A percentile compares a stretch with the other conserved stretches of the same genome.
Conservation (phyloP, 2,888 invertebrate genomes). For the Gastracanthus pulcherrimus region DNA sequence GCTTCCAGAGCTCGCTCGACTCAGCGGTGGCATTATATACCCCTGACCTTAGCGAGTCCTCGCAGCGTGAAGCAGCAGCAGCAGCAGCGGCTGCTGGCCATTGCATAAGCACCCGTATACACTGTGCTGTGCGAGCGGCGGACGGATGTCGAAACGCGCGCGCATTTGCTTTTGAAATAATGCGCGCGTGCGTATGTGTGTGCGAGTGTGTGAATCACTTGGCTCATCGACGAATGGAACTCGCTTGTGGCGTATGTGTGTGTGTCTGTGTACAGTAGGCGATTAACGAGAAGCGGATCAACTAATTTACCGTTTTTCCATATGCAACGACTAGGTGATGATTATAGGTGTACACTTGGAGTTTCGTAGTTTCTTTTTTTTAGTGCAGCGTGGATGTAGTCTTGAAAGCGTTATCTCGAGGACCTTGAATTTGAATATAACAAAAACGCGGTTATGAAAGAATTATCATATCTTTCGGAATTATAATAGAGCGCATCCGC, state of each 20-base stretch:
- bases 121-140: no score
- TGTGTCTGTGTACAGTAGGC: background rate
- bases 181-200: conserved; percentile 13
- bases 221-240: conserved; percentile 65
- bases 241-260: no score
- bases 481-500: no score
- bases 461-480: no score
- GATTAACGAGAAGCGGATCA: conserved; percentile 17
- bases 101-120: conserved; percentile 66
- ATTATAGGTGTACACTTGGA: no score
- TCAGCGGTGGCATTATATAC: no score
- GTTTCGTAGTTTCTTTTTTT: background rate
- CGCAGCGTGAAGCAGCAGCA: conserved; percentile 1
- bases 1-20: conserved; percentile 58
- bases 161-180: conserved; percentile 68
- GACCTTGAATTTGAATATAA: background rate
- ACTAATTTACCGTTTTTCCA: conserved; percentile 29
- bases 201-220: conserved; percentile 66
- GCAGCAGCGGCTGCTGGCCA: conserved; percentile 61
- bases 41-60: conserved; percentile 34
- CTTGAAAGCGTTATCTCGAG: no score
- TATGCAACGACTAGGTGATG: no score
- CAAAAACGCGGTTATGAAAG: background rate
- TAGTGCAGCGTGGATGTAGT: background rate
- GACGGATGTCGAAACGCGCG: conserved; percentile 71